Percentiles rank a stretch among this genome's conserved stretches.
These are phyloP conservation scores for Sebastes itinus DNA, from an alignment of 2,797 vertebrate species.

Conservation along the genomic window DNA sequence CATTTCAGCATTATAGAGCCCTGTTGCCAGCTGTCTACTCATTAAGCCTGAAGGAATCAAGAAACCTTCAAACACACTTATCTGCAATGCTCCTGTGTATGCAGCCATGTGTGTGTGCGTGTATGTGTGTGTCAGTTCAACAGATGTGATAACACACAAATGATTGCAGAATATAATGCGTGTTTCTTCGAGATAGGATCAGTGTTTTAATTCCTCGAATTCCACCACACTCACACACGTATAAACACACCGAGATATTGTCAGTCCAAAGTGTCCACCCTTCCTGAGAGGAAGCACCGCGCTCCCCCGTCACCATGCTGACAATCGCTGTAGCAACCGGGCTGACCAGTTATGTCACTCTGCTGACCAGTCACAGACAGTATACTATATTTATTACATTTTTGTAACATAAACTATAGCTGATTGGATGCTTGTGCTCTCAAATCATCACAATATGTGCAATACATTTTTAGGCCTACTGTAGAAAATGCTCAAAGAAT, in stretches of 20 bases:
- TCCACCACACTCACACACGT: conserved; percentile 30
- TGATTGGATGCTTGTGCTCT: background rate
- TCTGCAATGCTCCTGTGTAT: background rate
- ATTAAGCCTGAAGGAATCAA: conserved; percentile 12
- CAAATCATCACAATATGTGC: background rate
- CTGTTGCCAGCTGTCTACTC: conserved; percentile 25
- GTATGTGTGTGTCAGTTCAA: background rate
- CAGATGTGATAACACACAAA: conserved; percentile 19
- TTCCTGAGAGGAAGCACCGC: conserved; percentile 68
- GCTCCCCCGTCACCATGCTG: conserved; percentile 4
- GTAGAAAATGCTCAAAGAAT: background rate
- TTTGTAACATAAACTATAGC: background rate
- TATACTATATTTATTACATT: background rate
- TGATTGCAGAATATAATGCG: conserved; percentile 15
- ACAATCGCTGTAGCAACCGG: background rate
- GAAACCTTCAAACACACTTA: background rate
- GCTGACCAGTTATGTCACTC: conserved; percentile 2
- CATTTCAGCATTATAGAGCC: background rate
- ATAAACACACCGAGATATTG: conserved; percentile 2
- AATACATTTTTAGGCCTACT: background rate
- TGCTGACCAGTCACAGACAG: background rate
- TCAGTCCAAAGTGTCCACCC: conserved; percentile 47
- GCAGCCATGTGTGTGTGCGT: background rate
- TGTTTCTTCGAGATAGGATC: conserved; percentile 43
- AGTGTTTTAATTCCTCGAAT: conserved; percentile 63